Evolutionary conservation across 2,797 vertebrate genomes (phyloP).

Genomic region (Lepus oiostolus): DNA sequence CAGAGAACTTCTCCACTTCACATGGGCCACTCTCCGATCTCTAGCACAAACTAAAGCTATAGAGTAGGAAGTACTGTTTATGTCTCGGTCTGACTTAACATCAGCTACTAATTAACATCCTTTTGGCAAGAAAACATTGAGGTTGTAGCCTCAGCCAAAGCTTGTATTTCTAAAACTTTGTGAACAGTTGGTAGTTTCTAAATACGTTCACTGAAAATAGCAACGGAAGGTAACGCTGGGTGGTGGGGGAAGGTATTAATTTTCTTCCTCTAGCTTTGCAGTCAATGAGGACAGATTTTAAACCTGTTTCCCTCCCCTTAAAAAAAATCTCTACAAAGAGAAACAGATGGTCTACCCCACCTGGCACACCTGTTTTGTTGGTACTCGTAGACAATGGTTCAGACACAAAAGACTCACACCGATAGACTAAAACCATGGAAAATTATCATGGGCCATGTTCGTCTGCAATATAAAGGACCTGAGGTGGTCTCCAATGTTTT

Average conservation of each 20-base stretch:
- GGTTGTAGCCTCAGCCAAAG: conserved; percentile 32
- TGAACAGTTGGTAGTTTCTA: conserved; percentile 54
- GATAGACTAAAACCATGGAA: conserved; percentile 61
- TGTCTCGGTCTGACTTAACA: conserved; percentile 17
- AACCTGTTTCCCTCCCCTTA: conserved; percentile 62
- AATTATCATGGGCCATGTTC: conserved; percentile 26
- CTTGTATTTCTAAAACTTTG: conserved; percentile 54
- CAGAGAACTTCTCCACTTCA: not conserved
- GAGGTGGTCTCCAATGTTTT: conserved; percentile 50
- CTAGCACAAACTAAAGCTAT: conserved; percentile 56
- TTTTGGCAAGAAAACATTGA: conserved; percentile 54
- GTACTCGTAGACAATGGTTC: conserved; percentile 66
- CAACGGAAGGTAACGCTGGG: conserved; percentile 38
- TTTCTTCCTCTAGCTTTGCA: conserved; percentile 68
- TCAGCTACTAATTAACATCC: conserved; percentile 69
- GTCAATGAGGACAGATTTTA: conserved; percentile 58
- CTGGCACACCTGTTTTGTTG: conserved; percentile 78
- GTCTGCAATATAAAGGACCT: not conserved
- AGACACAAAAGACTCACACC: conserved; percentile 62
- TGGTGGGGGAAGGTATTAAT: conserved; percentile 68
- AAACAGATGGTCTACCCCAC: conserved; percentile 72
- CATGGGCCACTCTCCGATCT: not conserved
- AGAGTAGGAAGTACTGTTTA: not conserved
- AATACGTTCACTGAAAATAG: conserved; percentile 58
- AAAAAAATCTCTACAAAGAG: conserved; percentile 61